Base-by-base conservation (phyloP, 2,113 vertebrate genomes). In the Heliornis fulica region DNA sequence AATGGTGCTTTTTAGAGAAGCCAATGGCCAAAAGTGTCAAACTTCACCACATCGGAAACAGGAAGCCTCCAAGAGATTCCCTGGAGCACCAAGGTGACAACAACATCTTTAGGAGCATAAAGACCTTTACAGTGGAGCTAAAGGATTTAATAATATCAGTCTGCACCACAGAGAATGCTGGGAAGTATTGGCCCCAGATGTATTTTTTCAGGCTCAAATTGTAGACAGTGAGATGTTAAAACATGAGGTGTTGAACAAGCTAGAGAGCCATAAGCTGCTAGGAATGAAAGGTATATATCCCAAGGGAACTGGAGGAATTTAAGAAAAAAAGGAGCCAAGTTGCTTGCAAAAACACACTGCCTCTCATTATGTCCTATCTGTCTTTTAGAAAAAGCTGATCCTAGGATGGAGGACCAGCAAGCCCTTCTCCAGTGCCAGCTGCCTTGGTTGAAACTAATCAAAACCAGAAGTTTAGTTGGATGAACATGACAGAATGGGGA, bases 401-500 rank as follows among this genome's bases (percentile, higher is more conserved):
- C 87, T 60, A 48, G 65, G 89, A 81, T 53, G 51, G 40, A 22
- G 38, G 53, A 83, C 87, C 38, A 90, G 64, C 0, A 0, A 96
- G 60, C 28, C 79, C 36, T 95, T 89, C 85, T 92, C 80, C 38
- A 75, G 57, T 75, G 56, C 85, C 82, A 93, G 92, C 95, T 90
- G 74, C 86, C 51, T 75, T 87, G 79, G 90, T 38, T 92, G 80
- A 92, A 68, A 78, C 85, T 95, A 96, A 96, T 96, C 80, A 95
- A 93, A 96, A 81, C 80, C 94, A 96, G 94, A 96, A 96, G 79
- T 91, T 95, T n/a, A 75, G 71, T 36, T 92, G 90, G 92, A 93
- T 93, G 51, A 94, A 71, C 68, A 90, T 95, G 94, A 95, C 92
- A 96, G 96, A 97, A 96, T 90, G 90, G 68, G 94, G 76, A 93